Evolutionary conservation across 2,113 vertebrate species (phyloP).

Genomic region (Dromas ardeola): DNA sequence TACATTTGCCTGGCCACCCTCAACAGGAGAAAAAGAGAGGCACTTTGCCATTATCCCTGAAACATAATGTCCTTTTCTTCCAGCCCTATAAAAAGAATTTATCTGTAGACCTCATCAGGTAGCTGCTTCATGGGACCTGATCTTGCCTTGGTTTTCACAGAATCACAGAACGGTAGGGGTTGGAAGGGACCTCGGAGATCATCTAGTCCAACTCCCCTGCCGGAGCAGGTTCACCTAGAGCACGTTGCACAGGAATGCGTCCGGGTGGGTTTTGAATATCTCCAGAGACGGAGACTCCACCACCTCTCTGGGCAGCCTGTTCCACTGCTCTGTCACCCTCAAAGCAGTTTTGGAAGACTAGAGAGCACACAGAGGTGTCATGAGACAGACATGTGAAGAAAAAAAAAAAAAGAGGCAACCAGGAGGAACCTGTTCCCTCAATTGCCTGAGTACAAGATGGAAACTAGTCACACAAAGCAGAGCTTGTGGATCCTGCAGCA

Average conservation of each 20-base stretch:
- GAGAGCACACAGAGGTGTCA: neutral
- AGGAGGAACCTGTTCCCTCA: neutral
- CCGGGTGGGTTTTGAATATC: too few relatives aligned
- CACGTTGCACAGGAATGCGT: too few relatives aligned
- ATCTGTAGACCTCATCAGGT: neutral
- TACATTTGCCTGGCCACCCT: neutral
- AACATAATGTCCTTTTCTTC: neutral
- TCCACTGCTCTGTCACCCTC: too few relatives aligned
- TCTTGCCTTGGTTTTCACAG: neutral
- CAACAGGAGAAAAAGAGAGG: neutral
- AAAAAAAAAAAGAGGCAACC: neutral
- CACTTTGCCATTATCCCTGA: neutral
- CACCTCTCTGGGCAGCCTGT: too few relatives aligned
- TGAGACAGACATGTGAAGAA: rapidly evolving
- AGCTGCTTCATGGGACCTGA: neutral
- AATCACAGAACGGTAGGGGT: too few relatives aligned
- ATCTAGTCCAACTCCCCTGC: too few relatives aligned
- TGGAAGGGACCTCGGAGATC: too few relatives aligned
- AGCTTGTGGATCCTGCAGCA: neutral
- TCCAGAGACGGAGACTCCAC: too few relatives aligned
- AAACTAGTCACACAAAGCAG: neutral
- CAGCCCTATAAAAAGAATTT: neutral
- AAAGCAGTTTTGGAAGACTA: neutral
- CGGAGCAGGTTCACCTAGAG: too few relatives aligned
- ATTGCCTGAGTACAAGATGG: neutral